Conservation (phyloP, 2,888 invertebrate genomes). For the Toxonevra muliebris region DNA sequence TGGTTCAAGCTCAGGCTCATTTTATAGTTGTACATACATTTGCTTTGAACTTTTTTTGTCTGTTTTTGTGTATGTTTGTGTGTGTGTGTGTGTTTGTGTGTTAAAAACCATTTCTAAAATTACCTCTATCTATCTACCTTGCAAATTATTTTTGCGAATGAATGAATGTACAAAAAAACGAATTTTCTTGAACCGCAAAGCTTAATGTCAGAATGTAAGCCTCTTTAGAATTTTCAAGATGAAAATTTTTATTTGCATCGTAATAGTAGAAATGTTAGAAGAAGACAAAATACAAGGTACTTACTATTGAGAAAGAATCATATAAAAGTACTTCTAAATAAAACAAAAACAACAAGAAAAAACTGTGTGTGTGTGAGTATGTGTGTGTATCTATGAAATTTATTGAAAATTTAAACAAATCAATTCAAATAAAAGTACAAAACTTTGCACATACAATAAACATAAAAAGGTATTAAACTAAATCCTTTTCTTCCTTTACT, state of each 20-base stretch:
- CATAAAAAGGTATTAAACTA: conserved; percentile 7
- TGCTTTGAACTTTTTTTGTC: no score
- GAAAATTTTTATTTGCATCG: neutral
- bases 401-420: conserved; percentile 7
- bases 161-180: no score
- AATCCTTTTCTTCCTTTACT: conserved; percentile 2
- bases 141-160: no score
- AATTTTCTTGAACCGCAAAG: no score
- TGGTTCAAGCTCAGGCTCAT: no score
- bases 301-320: neutral
- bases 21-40: no score
- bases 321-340: neutral
- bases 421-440: neutral
- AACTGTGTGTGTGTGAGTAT: neutral
- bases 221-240: no score
- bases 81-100: no score
- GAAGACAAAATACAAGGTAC: neutral
- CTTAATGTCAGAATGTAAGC: no score
- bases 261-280: neutral
- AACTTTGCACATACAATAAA: neutral
- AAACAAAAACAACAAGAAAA: neutral
- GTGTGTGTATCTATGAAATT: neutral
- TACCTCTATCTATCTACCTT: no score
- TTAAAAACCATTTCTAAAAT: no score
- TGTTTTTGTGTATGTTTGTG: no score